These are phyloP conservation scores for Hydropsyche betteni DNA, from an alignment of 2,888 invertebrate species.

Conservation along the genomic window DNA sequence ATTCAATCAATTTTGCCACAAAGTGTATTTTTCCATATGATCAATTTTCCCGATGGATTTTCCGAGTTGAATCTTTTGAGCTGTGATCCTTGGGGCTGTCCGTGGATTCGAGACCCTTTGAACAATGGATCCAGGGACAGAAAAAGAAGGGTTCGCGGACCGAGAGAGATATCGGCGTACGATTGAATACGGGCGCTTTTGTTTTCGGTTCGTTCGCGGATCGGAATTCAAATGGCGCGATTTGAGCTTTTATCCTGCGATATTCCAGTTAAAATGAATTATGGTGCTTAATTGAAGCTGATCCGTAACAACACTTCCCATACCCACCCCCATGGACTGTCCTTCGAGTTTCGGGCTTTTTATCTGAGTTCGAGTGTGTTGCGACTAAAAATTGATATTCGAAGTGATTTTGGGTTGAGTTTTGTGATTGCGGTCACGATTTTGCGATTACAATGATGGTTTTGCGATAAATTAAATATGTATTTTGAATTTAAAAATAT, in stretches of 20 bases:
- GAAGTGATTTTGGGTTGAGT: neutral
- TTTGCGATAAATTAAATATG: too few species aligned
- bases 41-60: too few species aligned
- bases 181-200: conserved; percentile 39
- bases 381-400: neutral
- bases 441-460: too few species aligned
- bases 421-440: neutral
- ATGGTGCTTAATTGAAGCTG: conserved; percentile 33
- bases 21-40: too few species aligned
- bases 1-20: too few species aligned
- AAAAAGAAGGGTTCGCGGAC: conserved; percentile 4
- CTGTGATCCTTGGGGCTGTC: neutral
- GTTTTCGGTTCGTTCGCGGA: conserved; percentile 16
- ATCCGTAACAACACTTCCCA: neutral
- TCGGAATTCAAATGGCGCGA: conserved; percentile 38
- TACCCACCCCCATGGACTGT: too few species aligned
- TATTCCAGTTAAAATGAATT: conserved; percentile 34
- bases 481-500: too few species aligned
- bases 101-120: neutral
- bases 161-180: conserved; percentile 29
- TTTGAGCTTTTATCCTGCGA: conserved; percentile 37
- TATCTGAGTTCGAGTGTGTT: neutral
- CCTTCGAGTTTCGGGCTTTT: neutral
- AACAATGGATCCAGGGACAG: neutral
- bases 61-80: neutral